Percentiles rank a stretch among this genome's conserved stretches.
phyloP scores from a whole-genome alignment of 2,797 vertebrate species.

The Notoglanidium macrostoma region DNA sequence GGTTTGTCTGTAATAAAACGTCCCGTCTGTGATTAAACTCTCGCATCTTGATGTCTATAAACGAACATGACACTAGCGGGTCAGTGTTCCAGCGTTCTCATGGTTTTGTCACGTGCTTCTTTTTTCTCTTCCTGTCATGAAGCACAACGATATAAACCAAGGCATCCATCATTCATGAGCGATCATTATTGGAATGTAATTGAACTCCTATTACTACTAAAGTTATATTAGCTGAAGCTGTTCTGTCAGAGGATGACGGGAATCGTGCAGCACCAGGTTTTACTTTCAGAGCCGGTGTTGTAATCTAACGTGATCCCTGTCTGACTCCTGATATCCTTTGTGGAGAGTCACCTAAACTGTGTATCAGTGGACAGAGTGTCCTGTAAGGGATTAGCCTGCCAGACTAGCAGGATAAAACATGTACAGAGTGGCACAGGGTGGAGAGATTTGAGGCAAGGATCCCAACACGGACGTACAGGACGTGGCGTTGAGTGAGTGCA shows the following conservation, averaged over 20 bases:
- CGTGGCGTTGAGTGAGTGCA: no score
- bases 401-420: constrained; percentile 35
- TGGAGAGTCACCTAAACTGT: background rate
- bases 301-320: background rate
- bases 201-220: background rate
- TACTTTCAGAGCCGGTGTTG: background rate
- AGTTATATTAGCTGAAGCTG: background rate
- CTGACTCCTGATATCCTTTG: background rate
- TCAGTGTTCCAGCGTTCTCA: background rate
- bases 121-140: background rate
- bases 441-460: constrained; percentile 28
- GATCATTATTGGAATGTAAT: background rate
- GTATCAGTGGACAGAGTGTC: constrained; percentile 11
- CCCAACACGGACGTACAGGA: constrained; percentile 1
- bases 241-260: background rate
- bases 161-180: background rate
- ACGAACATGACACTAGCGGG: background rate
- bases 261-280: background rate
- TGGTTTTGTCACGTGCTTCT: background rate
- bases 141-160: background rate
- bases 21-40: background rate
- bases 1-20: background rate
- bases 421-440: constrained; percentile 22
- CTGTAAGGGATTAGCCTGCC: constrained; percentile 47
- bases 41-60: background rate